Evolutionary conservation across 2,797 vertebrate species (phyloP).

Genomic region (Enteromius anoplus): DNA sequence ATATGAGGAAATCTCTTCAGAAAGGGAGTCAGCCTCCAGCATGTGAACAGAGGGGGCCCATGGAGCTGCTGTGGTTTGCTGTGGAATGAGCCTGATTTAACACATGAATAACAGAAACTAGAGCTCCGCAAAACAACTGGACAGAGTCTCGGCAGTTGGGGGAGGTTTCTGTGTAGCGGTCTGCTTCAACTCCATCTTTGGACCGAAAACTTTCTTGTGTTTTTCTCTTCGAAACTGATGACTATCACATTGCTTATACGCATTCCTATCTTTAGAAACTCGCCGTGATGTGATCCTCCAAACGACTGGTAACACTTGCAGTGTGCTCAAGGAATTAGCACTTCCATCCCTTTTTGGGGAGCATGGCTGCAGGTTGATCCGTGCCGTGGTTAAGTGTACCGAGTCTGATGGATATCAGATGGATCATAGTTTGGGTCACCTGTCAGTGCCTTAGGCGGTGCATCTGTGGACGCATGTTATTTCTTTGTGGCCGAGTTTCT

Average conservation of each 20-base stretch:
- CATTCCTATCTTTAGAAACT: constrained; percentile 34
- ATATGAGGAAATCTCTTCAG: constrained; percentile 58
- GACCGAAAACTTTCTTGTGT: background rate
- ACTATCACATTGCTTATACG: constrained; percentile 25
- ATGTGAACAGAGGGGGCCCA: constrained; percentile 38
- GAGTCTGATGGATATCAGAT: constrained; percentile 60
- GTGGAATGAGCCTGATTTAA: constrained; percentile 45
- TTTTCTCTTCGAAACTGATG: constrained; percentile 4
- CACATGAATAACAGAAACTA: constrained; percentile 37
- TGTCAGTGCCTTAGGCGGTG: constrained; percentile 43
- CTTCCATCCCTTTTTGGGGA: constrained; percentile 17
- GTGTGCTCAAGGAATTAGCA: constrained; percentile 30
- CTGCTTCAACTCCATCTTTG: constrained; percentile 29
- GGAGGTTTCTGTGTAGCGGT: background rate
- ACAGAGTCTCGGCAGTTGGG: constrained; percentile 7
- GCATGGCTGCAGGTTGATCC: constrained; percentile 14
- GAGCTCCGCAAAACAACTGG: constrained; percentile 27
- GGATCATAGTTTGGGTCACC: constrained; percentile 57
- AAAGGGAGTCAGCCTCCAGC: constrained; percentile 38
- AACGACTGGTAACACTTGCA: constrained; percentile 11
- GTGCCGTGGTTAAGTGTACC: constrained; percentile 24
- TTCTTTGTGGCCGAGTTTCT: constrained; percentile 12
- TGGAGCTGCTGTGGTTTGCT: constrained; percentile 47
- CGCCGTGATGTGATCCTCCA: constrained; percentile 1
- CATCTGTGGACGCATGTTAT: constrained; percentile 27